Base-by-base conservation (phyloP, 2,113 vertebrate genomes). In the Baryphthengus martii region DNA sequence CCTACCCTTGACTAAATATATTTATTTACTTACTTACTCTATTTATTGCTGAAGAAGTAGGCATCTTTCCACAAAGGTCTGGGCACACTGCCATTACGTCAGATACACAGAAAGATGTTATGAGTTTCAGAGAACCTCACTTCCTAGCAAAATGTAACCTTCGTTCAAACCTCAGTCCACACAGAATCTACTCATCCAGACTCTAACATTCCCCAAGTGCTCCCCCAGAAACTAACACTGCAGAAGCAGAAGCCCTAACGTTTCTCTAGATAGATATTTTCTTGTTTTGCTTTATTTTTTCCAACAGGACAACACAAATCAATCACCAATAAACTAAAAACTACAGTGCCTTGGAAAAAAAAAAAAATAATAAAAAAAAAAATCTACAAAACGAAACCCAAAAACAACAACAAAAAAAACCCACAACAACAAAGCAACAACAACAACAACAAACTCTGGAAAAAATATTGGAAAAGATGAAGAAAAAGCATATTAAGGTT, bases 1-100 rank as follows among this genome's bases (percentile, higher is more conserved):
- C 74, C 67, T 45, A 93, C 16, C 6, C 87, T 88, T 91, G 31
- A 79, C 17, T 74, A 77, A 93, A 84, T 66, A 18, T 45, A 86
- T 81, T 77, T 87, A 70, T 86, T 92, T 83, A 79, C 17, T 93
- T 89, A 70, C 55, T 78, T 86, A 70, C 49, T 95, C 90, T 49
- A 47, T 70, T 90, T 90, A 82, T 92, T 90, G 44, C 82, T 76
- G 58, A 95, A 96, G 45, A 95, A 81, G 62, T 53, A 95, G 58
- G 29, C 58, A 40, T 47, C 52, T 39, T 88, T 82, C 78, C 84
- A 96, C 71, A 88, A 86, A 94, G 45, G 47, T 94, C 83, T 82
- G 62, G 79, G 93, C 76, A 95, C 37, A 4, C 37, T 90, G 87
- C 84, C 87, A 85, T 78, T 85, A 66, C 63, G 59, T 83, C 67